A percentile compares a stretch with the other conserved stretches of the same genome.
phyloP scores from a whole-genome alignment of 2,113 vertebrate species.

The Trinectes maculatus region DNA sequence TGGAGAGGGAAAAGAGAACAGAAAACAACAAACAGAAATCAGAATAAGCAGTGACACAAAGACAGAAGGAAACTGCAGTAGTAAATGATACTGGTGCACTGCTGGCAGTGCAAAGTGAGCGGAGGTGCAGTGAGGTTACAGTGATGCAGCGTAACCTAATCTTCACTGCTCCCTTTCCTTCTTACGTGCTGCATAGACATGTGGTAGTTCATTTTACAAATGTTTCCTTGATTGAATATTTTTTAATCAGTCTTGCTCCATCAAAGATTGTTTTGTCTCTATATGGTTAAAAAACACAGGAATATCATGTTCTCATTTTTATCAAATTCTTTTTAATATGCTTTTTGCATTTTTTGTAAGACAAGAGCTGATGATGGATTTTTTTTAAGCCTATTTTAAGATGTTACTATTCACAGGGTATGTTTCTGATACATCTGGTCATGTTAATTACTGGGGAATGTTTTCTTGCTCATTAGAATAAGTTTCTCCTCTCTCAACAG shows the following conservation, averaged over 20 bases:
- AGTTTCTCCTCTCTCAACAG: constrained; percentile 70
- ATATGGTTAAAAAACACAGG: too few species aligned
- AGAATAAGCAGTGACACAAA: not conserved
- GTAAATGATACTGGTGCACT: constrained; percentile 46
- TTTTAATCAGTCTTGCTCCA: not conserved
- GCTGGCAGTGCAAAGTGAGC: constrained; percentile 28
- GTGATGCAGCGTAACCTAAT: not conserved
- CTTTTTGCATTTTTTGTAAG: too few species aligned
- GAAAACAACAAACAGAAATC: not conserved
- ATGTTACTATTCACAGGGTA: too few species aligned
- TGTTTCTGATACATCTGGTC: too few species aligned
- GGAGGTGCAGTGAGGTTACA: constrained; percentile 10
- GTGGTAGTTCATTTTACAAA: not conserved
- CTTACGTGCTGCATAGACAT: not conserved
- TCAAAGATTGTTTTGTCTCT: not conserved
- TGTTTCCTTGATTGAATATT: not conserved
- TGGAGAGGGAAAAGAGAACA: too few species aligned
- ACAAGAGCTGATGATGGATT: too few species aligned
- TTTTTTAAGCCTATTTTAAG: too few species aligned
- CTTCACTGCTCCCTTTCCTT: not conserved
- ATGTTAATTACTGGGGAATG: too few species aligned
- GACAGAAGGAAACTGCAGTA: constrained; percentile 39
- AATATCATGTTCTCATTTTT: too few species aligned
- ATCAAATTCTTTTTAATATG: too few species aligned
- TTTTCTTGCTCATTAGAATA: constrained; percentile 7